Percentiles rank a stretch among this genome's conserved stretches.
Conservation (phyloP, 2,113 vertebrate genomes). For the Daphoenositta chrysoptera region DNA sequence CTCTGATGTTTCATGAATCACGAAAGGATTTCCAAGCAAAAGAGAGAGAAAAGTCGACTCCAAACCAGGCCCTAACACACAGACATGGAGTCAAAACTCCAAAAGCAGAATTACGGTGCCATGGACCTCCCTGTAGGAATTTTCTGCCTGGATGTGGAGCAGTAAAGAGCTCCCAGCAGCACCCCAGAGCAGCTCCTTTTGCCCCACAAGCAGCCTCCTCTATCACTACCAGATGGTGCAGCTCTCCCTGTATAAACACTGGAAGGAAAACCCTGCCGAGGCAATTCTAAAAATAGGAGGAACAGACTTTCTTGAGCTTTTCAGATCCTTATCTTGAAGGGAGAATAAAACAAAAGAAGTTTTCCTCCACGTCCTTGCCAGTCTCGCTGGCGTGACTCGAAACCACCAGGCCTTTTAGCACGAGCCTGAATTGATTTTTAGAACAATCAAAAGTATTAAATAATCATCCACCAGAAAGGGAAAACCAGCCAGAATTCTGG, state of each 20-base stretch:
- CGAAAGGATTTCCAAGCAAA: conserved; percentile 21
- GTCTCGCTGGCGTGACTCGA: not conserved
- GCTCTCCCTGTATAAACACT: conserved; percentile 69
- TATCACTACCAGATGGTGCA: conserved; percentile 76
- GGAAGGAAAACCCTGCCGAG: conserved; percentile 67
- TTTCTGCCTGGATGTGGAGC: conserved; percentile 15
- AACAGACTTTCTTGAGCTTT: conserved; percentile 57
- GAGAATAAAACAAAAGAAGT: conserved; percentile 40
- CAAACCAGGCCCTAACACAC: not conserved
- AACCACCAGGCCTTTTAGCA: not conserved
- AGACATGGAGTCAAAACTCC: not conserved
- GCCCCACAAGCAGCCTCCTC: conserved; percentile 42
- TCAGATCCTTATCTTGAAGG: conserved; percentile 59
- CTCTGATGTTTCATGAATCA: conserved; percentile 30
- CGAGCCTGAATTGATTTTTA: not conserved
- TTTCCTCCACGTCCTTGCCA: not conserved
- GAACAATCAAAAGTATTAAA: conserved; percentile 11
- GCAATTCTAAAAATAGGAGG: conserved; percentile 71
- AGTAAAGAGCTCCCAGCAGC: not conserved
- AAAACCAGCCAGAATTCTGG: not conserved
- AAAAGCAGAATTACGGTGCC: not conserved
- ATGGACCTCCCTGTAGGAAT: not conserved
- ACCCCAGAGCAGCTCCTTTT: conserved; percentile 22
- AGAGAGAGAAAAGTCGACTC: conserved; percentile 20
- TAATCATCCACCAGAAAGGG: not conserved